Evolutionary conservation across 1,140 invertebrate species (phyloP).

Genomic region (Drosophila truncata): DNA sequence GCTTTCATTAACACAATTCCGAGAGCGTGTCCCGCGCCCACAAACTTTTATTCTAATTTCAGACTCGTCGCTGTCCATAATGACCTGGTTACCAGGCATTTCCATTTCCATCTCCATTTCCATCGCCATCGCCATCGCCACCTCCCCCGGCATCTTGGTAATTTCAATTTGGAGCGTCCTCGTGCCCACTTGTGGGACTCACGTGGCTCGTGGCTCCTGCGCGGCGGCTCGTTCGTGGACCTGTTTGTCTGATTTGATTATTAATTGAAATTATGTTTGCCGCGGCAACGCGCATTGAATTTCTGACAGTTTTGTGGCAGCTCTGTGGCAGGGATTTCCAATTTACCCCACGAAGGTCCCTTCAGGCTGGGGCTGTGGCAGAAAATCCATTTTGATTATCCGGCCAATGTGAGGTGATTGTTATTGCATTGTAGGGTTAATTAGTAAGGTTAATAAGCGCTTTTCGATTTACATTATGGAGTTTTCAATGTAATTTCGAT

Average conservation of each 20-base stretch:
- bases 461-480: not conserved
- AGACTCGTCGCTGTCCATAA: conserved; percentile 54
- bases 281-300: conserved; percentile 69
- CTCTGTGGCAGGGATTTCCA: conserved; percentile 34
- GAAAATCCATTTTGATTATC: conserved; percentile 49
- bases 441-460: not conserved
- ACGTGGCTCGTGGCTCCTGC: conserved; percentile 26
- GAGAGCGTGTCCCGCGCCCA: conserved; percentile 10
- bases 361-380: conserved; percentile 20
- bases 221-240: conserved; percentile 37
- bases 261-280: conserved; percentile 79
- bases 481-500: not conserved
- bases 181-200: conserved; percentile 55
- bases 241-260: conserved; percentile 73
- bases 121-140: not conserved
- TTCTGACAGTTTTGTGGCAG: conserved; percentile 77
- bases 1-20: conserved; percentile 77
- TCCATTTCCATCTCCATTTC: conserved; percentile 3
- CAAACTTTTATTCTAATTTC: conserved; percentile 71
- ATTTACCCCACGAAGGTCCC: conserved; percentile 21
- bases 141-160: conserved; percentile 51
- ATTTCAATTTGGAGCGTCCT: conserved; percentile 72
- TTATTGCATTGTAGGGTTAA: conserved; percentile 3
- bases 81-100: conserved; percentile 71
- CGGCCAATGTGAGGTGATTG: conserved; percentile 11